Conservation (phyloP, 2,113 vertebrate genomes). For the Lanius ludovicianus region DNA sequence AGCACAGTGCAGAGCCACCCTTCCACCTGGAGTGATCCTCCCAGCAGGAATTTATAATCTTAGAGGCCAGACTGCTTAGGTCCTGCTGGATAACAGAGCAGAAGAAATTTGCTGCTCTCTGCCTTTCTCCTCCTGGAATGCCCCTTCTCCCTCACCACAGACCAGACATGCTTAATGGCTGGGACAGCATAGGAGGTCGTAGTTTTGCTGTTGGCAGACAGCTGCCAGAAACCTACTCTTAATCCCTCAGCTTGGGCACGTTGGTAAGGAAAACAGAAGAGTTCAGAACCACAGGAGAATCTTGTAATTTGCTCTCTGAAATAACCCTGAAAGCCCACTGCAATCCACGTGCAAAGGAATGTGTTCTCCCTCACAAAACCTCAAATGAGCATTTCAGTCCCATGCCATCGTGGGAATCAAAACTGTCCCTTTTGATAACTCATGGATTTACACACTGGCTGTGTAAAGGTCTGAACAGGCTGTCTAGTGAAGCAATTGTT, state of each 20-base stretch:
- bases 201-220: neutral
- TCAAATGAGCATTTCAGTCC: neutral
- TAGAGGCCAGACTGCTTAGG: neutral
- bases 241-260: neutral
- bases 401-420: neutral
- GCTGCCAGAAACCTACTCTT: neutral
- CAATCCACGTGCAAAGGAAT: neutral
- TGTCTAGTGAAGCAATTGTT: neutral
- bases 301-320: constrained; percentile 12
- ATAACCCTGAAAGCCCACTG: neutral
- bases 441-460: neutral
- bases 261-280: neutral
- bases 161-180: neutral
- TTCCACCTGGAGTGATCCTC: neutral
- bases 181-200: fast-evolving
- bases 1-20: neutral
- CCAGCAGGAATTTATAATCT: neutral
- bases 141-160: neutral
- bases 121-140: neutral
- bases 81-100: neutral
- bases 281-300: neutral
- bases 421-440: neutral
- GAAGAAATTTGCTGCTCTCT: neutral
- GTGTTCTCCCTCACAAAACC: neutral
- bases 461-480: fast-evolving